A percentile compares a stretch with the other conserved stretches of the same genome.
phyloP scores from a whole-genome alignment of 2,888 invertebrate species.

The Iphiclides podalirius region DNA sequence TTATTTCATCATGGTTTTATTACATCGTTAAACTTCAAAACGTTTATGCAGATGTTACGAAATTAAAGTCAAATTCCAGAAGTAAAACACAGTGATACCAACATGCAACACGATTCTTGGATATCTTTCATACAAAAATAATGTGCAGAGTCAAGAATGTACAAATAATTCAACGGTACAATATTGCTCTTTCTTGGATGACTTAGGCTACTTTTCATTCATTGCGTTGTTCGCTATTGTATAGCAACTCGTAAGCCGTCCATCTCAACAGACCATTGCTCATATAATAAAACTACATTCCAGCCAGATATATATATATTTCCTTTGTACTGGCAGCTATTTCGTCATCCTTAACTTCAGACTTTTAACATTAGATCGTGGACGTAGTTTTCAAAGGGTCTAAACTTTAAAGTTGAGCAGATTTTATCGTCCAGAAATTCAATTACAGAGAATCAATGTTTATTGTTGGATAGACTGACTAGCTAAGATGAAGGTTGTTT shows the following conservation, averaged over 20 bases:
- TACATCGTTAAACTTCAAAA: no score
- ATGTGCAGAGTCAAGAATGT: no score
- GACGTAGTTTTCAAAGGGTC: slow-evolving; percentile 9
- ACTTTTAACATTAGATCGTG: slow-evolving; percentile 1
- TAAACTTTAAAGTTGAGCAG: slow-evolving; percentile 11
- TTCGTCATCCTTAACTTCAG: neutral
- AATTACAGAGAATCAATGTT: slow-evolving; percentile 12
- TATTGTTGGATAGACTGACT: neutral
- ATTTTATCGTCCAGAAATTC: slow-evolving; percentile 17
- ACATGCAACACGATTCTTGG: no score
- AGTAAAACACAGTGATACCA: no score
- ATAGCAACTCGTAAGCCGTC: no score
- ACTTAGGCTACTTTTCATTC: slow-evolving; percentile 12
- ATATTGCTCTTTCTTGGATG: slow-evolving; percentile 9
- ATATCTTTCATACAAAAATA: no score
- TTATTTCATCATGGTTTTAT: no score
- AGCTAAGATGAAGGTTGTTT: neutral
- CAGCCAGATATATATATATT: slow-evolving; percentile 1
- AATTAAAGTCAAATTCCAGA: no score
- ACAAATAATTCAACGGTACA: slow-evolving; percentile 5
- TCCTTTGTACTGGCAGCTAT: no score
- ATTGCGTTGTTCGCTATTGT: slow-evolving; percentile 6
- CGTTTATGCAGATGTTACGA: no score
- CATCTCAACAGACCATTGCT: neutral
- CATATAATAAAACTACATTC: neutral